Evolutionary conservation across 2,797 vertebrate genomes (phyloP), one percentile per base, ranked within the genome.

Genomic region (Sebastes paucispinis): DNA sequence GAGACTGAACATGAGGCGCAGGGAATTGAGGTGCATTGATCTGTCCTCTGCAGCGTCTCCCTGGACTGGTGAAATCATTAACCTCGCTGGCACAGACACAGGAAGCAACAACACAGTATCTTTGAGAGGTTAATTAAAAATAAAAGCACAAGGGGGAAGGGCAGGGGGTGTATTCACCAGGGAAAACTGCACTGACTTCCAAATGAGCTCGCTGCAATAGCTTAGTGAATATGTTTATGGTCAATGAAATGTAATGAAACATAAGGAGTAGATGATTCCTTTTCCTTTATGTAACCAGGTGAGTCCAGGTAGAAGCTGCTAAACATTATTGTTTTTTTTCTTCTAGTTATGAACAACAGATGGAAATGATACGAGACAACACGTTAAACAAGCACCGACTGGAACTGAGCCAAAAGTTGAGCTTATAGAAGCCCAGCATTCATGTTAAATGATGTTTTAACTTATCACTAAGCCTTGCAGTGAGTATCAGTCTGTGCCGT

Each of bases 61-160:
- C 89, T n/a, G 87, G 94, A 94, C 94, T 70, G 88, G 79, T 92
- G 93, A 95, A 95, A 95, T 95, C 95, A 96, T 96, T 96, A 96
- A 96, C 96, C 96, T 93, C 86, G 67, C 91, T 94, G 95, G 94
- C 94, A 93, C 92, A 87, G 93, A 95, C 93, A 94, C 90, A 90
- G 92, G 93, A 94, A 96, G 92, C 93, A 92, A 94, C 95, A 95
- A 93, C 92, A 93, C 84, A 88, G 93, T 95, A 92, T 96, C 95
- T 96, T 93, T 94, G 91, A 90, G 94, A 96, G 96, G 96, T 96
- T 96, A 96, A 96, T 96, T 96, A 96, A 96, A 96, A 96, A 94
- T 96, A 95, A 95, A 94, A 91, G 90, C 84, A 75, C 87, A 82
- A 77, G 85, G 89, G 83, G 77, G 88, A 77, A 74, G 90, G 89